Evolutionary conservation across 2,888 invertebrate genomes (phyloP), one percentile per base, ranked within the genome.

Genomic region (Trichopoda pennipes): DNA sequence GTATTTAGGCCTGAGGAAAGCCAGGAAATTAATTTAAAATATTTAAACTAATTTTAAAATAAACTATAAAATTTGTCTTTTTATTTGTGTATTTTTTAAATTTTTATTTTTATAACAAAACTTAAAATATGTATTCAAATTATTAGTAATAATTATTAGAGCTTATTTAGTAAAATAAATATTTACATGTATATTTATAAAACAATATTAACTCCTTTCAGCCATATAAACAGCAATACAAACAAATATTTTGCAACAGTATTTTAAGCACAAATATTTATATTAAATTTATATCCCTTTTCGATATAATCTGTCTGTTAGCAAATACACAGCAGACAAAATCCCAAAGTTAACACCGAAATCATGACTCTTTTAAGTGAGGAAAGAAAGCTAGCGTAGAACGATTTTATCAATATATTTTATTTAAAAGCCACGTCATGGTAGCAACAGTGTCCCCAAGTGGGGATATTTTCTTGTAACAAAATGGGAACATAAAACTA

Each of bases 161-260:
- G 69, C 75, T 77, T 77, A 77, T 77, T 77, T 69, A 63, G 19
- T 38, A 16, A 42, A 53, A 28, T 8, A 47, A 19, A 55, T 53
- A 63, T 55, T 60, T 68, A 68, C 32, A 47, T 38, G 9, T 60
- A 51, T 51, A 73, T 53, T 32, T 55, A 73, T 32, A 53, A 9
- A 28, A 47, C 19, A 53, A 64, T 58, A 66, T 60, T 14, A 60
- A 51, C 19, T 56, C 69, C 19, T 16, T 14, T 35, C 28, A 47
- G 4, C n/a, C 19, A 51, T 14, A 51, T 42, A 53, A 60, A 64
- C 66, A 47, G 23, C 28, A 53, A 68, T 49, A 68, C 21, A 60
- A 60, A 53, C 53, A 58, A 73, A 72, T 79, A 79, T 79, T 73
- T 79, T 79, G 78, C 78, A 79, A 79, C 44, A 17, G 19, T 66